phyloP scores from a whole-genome alignment of 2,888 invertebrate species.

The Pseudococcus viburni region DNA sequence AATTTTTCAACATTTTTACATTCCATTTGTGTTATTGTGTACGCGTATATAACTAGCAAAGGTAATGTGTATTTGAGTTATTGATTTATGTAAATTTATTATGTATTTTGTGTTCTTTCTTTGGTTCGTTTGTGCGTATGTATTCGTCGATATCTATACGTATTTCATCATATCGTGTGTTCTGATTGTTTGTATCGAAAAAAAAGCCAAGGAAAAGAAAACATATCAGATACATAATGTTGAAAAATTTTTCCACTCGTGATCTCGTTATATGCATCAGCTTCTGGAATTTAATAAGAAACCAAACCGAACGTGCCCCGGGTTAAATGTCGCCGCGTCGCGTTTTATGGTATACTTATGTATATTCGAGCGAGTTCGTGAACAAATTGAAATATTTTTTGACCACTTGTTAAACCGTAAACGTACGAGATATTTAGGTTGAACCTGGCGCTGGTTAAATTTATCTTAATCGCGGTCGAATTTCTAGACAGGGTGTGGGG shows the following conservation, averaged over 20 bases:
- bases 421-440: slow-evolving; percentile 1
- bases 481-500: not conserved
- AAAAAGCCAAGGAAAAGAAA: not conserved
- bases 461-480: not conserved
- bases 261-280: slow-evolving; percentile 11
- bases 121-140: not conserved
- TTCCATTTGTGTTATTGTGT: slow-evolving; percentile 26
- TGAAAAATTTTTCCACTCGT: slow-evolving; percentile 40
- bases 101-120: slow-evolving; percentile 48
- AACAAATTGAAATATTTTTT: slow-evolving; percentile 55
- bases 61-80: slow-evolving; percentile 5
- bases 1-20: slow-evolving; percentile 57
- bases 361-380: not conserved
- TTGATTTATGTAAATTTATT: slow-evolving; percentile 57
- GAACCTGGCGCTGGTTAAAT: not conserved
- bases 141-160: not conserved
- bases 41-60: not conserved
- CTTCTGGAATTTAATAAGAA: slow-evolving; percentile 47
- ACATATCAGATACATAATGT: not conserved
- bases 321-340: slow-evolving; percentile 41
- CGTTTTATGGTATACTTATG: not conserved
- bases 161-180: slow-evolving; percentile 39
- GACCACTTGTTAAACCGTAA: slow-evolving; percentile 28
- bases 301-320: slow-evolving; percentile 26
- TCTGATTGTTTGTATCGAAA: slow-evolving; percentile 48